phyloP scores from a whole-genome alignment of 1,140 invertebrate genomes.

The Drosophila virilis region DNA sequence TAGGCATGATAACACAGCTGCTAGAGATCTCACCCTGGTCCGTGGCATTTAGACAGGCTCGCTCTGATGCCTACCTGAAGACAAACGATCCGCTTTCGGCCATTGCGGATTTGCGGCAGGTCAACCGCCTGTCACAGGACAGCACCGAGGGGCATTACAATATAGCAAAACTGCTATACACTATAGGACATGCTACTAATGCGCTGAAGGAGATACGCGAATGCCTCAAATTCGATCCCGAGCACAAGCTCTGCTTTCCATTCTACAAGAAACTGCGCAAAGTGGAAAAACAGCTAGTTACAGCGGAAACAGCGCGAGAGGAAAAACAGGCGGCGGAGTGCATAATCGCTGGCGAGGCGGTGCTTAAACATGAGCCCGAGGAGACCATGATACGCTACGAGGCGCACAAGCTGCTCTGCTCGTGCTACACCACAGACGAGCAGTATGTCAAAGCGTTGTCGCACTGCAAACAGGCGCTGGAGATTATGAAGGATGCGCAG shows the following conservation, averaged over 20 bases:
- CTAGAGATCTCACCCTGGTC: conserved; percentile 97
- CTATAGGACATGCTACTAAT: conserved; percentile 95
- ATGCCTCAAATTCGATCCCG: conserved; percentile 98
- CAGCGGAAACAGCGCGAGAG: conserved; percentile 90
- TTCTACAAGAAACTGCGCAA: conserved; percentile 99
- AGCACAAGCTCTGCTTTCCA: conserved; percentile 97
- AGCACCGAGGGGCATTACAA: conserved; percentile 95
- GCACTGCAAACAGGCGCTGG: conserved; percentile 92
- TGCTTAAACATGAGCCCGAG: conserved; percentile 89
- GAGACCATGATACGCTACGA: conserved; percentile 90
- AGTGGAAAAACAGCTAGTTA: conserved; percentile 93
- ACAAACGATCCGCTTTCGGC: conserved; percentile 93
- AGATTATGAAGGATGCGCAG: conserved; percentile 91
- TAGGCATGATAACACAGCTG: conserved; percentile 89
- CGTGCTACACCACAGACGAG: conserved; percentile 89
- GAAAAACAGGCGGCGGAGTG: conserved; percentile 91
- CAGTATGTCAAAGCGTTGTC: conserved; percentile 88
- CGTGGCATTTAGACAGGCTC: conserved; percentile 91
- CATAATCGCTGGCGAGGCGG: conserved; percentile 89
- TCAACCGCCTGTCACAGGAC: conserved; percentile 95
- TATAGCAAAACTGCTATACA: conserved; percentile 93
- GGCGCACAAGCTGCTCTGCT: conserved; percentile 90
- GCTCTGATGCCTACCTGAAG: conserved; percentile 93
- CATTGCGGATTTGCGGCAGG: conserved; percentile 94
- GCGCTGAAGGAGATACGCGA: conserved; percentile 97